Evolutionary conservation across 35 echinoderm and acorn worm genomes (phyloP), one percentile per base, ranked within the genome.

Genomic region (Diadema setosum): DNA sequence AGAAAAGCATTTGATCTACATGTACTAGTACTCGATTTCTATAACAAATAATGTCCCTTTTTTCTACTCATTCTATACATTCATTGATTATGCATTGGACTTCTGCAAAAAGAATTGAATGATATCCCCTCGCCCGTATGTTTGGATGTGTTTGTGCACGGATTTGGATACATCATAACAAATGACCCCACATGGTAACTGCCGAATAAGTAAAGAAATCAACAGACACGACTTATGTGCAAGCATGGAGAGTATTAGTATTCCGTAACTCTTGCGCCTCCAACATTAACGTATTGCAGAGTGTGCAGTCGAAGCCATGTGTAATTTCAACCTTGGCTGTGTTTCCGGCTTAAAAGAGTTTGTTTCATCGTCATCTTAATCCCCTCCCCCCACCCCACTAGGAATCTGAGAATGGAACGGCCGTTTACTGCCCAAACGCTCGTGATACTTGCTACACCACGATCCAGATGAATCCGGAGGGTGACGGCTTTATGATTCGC

Each of bases 341-440:
- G 12, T 11, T 18, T 29, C 20, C 20, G 11, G 18, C 12, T 67
- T 12, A 31, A 18, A 1, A 0, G 12, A 11, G 23, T 74, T 1
- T 20, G 30, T 74, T 75, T 75, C 11, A n/a, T n/a, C n/a, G n/a
- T n/a, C n/a, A n/a, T n/a, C n/a, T n/a, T n/a, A n/a, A n/a, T n/a
- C n/a, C n/a, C n/a, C n/a, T n/a, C n/a, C n/a, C n/a, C n/a, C n/a
- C n/a, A n/a, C n/a, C n/a, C n/a, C n/a, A n/a, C n/a, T n/a, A 78
- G 73, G 73, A 78, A 78, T 78, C 73, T 6, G 85, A 74, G 30
- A 87, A 87, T 37, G 85, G 85, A n/a, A 87, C 85, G 6, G 27
- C 45, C 39, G 42, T 26, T 27, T 5, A 36, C 25, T 87, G 85
- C 29, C 30, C 39, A 2, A 46, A 70, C 4, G 63, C 48, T 14